Conservation (phyloP, 2,113 vertebrate genomes). For the Rhabdomys dilectus region DNA sequence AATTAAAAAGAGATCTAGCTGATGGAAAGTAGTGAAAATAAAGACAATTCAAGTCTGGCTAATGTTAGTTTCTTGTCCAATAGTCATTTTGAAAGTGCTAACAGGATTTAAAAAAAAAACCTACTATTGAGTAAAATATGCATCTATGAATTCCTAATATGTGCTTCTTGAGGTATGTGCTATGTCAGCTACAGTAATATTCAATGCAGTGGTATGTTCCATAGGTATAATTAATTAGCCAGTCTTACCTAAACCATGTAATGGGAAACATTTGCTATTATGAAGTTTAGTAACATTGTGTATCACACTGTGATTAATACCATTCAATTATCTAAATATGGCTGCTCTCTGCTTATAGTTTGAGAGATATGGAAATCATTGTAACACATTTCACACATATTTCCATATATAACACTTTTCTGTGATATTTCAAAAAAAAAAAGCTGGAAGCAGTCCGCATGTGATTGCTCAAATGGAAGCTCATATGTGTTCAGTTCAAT, state of each 20-base stretch:
- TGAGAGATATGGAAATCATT: constrained; percentile 64
- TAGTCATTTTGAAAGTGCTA: constrained; percentile 52
- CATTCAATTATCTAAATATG: constrained; percentile 46
- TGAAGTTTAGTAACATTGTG: constrained; percentile 25
- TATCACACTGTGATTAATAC: constrained; percentile 34
- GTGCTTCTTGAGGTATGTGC: background rate
- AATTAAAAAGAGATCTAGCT: constrained; percentile 75
- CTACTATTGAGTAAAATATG: background rate
- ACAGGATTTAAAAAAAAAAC: background rate
- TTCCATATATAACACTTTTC: constrained; percentile 68
- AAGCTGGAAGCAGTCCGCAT: constrained; percentile 55
- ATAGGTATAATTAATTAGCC: background rate
- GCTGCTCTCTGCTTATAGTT: constrained; percentile 12
- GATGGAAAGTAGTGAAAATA: constrained; percentile 31
- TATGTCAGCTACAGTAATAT: background rate
- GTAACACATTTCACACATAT: constrained; percentile 69
- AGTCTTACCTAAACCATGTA: background rate
- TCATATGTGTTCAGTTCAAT: background rate
- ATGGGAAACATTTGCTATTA: background rate
- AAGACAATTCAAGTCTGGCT: constrained; percentile 42
- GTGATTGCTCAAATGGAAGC: constrained; percentile 64
- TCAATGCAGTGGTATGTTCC: background rate
- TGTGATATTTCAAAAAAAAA: constrained; percentile 62
- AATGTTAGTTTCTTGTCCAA: constrained; percentile 62
- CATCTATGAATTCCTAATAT: background rate